Conservation (phyloP, 2,888 invertebrate species). For the Galeruca laticollis region DNA sequence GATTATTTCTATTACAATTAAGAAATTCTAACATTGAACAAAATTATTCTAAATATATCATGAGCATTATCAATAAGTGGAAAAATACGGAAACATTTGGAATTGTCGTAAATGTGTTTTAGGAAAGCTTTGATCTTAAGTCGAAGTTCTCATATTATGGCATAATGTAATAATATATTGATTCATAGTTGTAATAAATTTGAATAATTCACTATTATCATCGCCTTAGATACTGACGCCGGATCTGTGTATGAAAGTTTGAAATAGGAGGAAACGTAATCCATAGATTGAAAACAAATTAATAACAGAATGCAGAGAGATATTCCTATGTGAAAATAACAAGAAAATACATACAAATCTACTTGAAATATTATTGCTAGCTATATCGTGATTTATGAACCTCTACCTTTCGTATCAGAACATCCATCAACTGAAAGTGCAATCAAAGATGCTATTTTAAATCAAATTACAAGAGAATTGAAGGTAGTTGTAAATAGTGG, state of each 20-base stretch:
- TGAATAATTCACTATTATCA: too few relatives aligned
- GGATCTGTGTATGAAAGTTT: not conserved
- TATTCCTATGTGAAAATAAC: constrained; percentile 27
- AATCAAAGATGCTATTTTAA: not conserved
- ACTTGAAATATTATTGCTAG: constrained; percentile 50
- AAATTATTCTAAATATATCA: too few relatives aligned
- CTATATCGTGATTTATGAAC: constrained; percentile 49
- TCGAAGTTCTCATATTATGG: too few relatives aligned
- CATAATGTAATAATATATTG: too few relatives aligned
- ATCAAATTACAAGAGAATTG: not conserved
- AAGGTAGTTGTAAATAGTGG: not conserved
- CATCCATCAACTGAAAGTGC: constrained; percentile 12
- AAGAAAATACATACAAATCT: constrained; percentile 43
- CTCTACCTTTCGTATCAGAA: constrained; percentile 38
- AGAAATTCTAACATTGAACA: too few relatives aligned
- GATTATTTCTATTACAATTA: too few relatives aligned
- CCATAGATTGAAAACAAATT: constrained; percentile 33
- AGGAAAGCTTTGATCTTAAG: too few relatives aligned
- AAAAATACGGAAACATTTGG: too few relatives aligned
- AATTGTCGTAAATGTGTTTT: too few relatives aligned
- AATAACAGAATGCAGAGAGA: constrained; percentile 28
- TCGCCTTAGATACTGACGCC: not conserved
- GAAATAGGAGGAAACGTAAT: constrained; percentile 17
- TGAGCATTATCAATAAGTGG: too few relatives aligned
- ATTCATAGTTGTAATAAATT: too few relatives aligned